Percentiles rank a stretch among this genome's conserved stretches.
Conservation (phyloP, 2,113 vertebrate genomes). For the Rutilus rutilus region DNA sequence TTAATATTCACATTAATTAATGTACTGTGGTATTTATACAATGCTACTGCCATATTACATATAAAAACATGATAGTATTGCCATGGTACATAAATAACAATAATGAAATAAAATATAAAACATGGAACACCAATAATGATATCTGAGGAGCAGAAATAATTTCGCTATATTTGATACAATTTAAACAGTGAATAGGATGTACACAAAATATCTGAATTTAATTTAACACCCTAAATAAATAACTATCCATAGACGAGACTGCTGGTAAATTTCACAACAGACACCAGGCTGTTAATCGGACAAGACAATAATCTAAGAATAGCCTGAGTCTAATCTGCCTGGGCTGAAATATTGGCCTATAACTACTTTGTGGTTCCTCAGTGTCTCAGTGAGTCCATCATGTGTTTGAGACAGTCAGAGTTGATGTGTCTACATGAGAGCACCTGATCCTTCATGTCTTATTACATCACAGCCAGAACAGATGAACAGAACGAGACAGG, state of each 20-base stretch:
- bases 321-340: not conserved
- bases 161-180: not conserved
- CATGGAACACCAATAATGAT: not conserved
- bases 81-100: not conserved
- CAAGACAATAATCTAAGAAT: conserved; percentile 10
- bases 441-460: conserved; percentile 30
- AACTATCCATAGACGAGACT: not conserved
- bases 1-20: not conserved
- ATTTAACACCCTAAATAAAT: not conserved
- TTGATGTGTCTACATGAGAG: not conserved
- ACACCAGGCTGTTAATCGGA: not conserved
- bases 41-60: not conserved
- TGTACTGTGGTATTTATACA: not conserved
- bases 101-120: not conserved
- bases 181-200: not conserved
- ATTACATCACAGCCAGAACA: conserved; percentile 25
- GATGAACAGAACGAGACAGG: conserved; percentile 19
- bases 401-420: not conserved
- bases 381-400: conserved; percentile 19
- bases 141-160: not conserved
- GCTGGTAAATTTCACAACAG: not conserved
- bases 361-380: not conserved
- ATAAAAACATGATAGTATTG: not conserved
- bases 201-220: not conserved
- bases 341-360: not conserved